phyloP scores from a whole-genome alignment of 2,113 vertebrate species.

The Paraplagusia blochii region DNA sequence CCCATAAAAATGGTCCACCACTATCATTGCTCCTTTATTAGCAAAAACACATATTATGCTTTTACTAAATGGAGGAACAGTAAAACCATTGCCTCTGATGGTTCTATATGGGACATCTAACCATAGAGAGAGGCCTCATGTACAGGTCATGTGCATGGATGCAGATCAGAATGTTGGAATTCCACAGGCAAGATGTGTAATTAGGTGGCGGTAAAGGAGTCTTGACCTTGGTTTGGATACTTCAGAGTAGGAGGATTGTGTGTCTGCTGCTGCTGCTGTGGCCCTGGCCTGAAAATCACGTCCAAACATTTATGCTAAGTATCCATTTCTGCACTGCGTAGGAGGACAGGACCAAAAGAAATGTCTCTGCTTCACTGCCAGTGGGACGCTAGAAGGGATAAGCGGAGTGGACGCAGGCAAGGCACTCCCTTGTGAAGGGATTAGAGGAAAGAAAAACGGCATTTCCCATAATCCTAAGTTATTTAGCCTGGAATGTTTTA shows the following conservation, averaged over 20 bases:
- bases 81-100: no score
- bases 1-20: no score
- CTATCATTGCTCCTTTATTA: no score
- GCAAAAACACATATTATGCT: no score
- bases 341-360: constrained; percentile 48
- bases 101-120: neutral
- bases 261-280: constrained; percentile 19
- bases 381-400: constrained; percentile 33
- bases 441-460: constrained; percentile 13
- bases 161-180: constrained; percentile 51
- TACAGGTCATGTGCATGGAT: constrained; percentile 45
- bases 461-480: constrained; percentile 31
- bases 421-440: constrained; percentile 24
- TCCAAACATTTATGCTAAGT: constrained; percentile 53
- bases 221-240: constrained; percentile 58
- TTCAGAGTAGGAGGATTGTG: constrained; percentile 44
- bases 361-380: constrained; percentile 36
- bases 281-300: constrained; percentile 35
- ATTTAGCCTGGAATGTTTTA: neutral
- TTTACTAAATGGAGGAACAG: no score
- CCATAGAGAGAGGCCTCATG: constrained; percentile 8
- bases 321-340: constrained; percentile 48
- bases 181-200: constrained; percentile 54
- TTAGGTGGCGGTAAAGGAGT: constrained; percentile 53
- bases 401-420: constrained; percentile 40